Percentiles rank a stretch among this genome's conserved stretches.
phyloP scores from a whole-genome alignment of 2,113 vertebrate genomes.

The Athene cunicularia region DNA sequence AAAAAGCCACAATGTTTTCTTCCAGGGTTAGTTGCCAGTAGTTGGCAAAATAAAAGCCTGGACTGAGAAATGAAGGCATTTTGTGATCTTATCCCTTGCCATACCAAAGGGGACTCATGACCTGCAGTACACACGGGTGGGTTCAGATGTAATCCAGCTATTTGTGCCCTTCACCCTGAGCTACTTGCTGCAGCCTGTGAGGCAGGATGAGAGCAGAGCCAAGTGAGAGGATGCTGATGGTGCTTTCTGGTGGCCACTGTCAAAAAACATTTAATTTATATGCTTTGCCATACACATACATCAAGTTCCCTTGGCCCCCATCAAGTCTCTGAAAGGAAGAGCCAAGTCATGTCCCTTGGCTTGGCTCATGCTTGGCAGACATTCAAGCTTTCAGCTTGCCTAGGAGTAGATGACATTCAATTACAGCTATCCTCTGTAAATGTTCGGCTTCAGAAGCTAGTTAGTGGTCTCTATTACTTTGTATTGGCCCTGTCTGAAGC shows the following conservation, averaged over 20 bases:
- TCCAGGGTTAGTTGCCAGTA: neutral
- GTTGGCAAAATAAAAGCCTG: neutral
- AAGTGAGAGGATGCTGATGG: neutral
- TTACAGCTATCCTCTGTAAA: neutral
- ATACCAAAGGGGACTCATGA: neutral
- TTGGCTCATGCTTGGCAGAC: conserved; percentile 31
- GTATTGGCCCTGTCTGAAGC: neutral
- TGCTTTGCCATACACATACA: neutral
- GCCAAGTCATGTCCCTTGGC: conserved; percentile 65
- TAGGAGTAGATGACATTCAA: neutral
- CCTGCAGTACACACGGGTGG: rapidly evolving
- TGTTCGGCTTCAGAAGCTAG: neutral
- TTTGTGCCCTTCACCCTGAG: neutral
- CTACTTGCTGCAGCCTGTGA: neutral
- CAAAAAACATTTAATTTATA: conserved; percentile 40
- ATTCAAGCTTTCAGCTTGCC: conserved; percentile 18
- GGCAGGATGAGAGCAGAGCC: neutral
- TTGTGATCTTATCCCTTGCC: neutral
- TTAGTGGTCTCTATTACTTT: neutral
- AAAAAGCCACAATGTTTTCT: neutral
- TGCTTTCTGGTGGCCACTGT: neutral
- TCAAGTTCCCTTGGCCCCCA: neutral
- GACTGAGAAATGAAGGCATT: neutral
- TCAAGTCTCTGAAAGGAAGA: neutral
- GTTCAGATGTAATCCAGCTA: rapidly evolving